phyloP scores from a whole-genome alignment of 1,140 invertebrate species.

The Trinorchestia longiramus region DNA sequence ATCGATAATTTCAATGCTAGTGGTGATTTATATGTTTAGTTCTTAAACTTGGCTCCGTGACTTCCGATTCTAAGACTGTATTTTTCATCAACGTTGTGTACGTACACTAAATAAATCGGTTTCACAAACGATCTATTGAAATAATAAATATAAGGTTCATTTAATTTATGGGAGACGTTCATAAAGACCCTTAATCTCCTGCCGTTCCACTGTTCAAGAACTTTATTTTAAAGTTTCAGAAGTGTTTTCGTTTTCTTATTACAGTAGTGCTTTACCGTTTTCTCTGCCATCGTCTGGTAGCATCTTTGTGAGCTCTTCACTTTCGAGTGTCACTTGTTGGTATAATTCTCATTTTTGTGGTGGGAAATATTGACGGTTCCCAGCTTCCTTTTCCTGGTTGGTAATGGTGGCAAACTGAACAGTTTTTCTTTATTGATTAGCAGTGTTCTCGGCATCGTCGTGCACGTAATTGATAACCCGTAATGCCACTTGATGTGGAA shows the following conservation, averaged over 20 bases:
- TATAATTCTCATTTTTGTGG: background rate
- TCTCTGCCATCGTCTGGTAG: background rate
- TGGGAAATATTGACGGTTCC: background rate
- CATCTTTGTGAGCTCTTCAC: background rate
- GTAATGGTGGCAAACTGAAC: background rate
- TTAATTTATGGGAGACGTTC: too few relatives aligned
- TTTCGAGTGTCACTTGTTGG: background rate
- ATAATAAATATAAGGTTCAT: too few relatives aligned
- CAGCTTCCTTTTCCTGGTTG: background rate
- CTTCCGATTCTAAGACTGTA: too few relatives aligned
- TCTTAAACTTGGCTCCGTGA: too few relatives aligned
- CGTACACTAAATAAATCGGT: too few relatives aligned
- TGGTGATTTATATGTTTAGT: too few relatives aligned
- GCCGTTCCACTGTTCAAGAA: too few relatives aligned
- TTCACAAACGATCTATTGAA: too few relatives aligned
- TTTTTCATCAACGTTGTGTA: too few relatives aligned
- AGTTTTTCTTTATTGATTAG: background rate
- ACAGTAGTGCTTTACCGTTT: background rate
- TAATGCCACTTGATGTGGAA: background rate
- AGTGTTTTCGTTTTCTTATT: background rate
- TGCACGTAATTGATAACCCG: background rate
- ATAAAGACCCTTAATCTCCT: too few relatives aligned
- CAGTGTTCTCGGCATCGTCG: background rate
- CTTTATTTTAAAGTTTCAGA: too few relatives aligned
- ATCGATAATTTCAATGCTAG: too few relatives aligned